Conservation (phyloP, 2,888 invertebrate species). For the Slavum lentiscoides region DNA sequence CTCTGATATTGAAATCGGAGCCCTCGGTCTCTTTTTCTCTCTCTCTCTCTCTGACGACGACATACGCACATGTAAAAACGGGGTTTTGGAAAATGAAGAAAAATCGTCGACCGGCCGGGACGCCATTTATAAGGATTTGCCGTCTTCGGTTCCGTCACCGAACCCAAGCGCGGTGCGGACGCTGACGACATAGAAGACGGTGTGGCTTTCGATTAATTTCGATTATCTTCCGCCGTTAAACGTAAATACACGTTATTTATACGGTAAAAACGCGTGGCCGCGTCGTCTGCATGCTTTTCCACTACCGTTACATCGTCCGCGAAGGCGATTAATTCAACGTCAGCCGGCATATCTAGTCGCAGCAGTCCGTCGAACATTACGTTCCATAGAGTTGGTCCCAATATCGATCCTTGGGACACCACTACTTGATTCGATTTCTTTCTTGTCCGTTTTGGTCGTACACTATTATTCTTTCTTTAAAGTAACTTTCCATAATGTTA, state of each 20-base stretch:
- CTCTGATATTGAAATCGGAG: constrained; percentile 40
- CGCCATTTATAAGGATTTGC: constrained; percentile 47
- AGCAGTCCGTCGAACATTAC: no score
- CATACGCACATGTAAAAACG: neutral
- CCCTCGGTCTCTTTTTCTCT: neutral
- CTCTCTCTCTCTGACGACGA: constrained; percentile 1
- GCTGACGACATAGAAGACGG: neutral
- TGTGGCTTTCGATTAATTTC: constrained; percentile 44
- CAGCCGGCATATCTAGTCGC: no score
- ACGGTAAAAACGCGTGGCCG: neutral
- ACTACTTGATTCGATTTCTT: no score
- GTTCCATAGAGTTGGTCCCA: no score
- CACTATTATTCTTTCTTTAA: no score
- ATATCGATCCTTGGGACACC: no score
- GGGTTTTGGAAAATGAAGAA: constrained; percentile 32
- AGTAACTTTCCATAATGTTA: no score
- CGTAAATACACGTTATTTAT: neutral
- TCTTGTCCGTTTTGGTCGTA: no score
- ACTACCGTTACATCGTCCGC: no score
- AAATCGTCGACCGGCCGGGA: constrained; percentile 32
- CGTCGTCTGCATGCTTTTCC: constrained; percentile 43
- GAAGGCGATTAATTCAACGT: no score
- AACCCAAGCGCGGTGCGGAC: no score
- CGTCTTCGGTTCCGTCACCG: neutral
- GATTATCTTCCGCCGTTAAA: constrained; percentile 24